Evolutionary conservation across 2,113 vertebrate species (phyloP), one percentile per base, ranked within the genome.

Genomic region (Alexandromys fortis): DNA sequence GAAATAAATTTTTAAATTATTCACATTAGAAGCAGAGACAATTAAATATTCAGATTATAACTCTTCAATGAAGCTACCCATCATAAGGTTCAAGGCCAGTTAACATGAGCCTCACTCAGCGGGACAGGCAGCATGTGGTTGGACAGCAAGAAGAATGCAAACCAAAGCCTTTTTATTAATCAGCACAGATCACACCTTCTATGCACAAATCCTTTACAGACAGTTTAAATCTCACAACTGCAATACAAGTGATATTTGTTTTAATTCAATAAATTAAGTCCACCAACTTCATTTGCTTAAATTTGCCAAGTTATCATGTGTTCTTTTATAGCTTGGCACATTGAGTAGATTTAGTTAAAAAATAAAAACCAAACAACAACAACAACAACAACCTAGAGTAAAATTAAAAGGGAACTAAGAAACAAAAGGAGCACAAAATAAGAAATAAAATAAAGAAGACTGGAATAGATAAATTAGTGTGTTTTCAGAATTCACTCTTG

Each of bases 41-140:
- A 45, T 4, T 45, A 90, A 92, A 77, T 19, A 4, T 7, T 52
- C 26, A 90, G 72, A 78, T 22, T 77, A 33, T 21, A 5, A 13
- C 58, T 78, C 72, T 93, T 93, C 22, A 83, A 96, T 75, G 28
- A 82, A 95, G 70, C 12, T 5, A 79, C 10, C 33, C 92, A 86
- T 49, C 6, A 70, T 3, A 91, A 86, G 68, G 67, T 3, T 1
- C 49, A 75, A 7, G 0, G 65, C 5, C 6, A 76, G 19, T 70
- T 35, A 67, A 33, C 1, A 4, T 14, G 38, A 90, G 5, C 17
- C 10, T 14, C 7, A 19, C 5, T 58, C 35, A 9, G 14, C 17
- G 61, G 5, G 17, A 30, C 3, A 78, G 47, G 4, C 76, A 68
- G 8, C 12, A 33, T 86, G 63, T 89, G 77, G 55, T 75, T 8